These are phyloP conservation scores for Tympanuchus pallidicinctus DNA, from an alignment of 2,113 vertebrate genomes.

Conservation along the genomic window DNA sequence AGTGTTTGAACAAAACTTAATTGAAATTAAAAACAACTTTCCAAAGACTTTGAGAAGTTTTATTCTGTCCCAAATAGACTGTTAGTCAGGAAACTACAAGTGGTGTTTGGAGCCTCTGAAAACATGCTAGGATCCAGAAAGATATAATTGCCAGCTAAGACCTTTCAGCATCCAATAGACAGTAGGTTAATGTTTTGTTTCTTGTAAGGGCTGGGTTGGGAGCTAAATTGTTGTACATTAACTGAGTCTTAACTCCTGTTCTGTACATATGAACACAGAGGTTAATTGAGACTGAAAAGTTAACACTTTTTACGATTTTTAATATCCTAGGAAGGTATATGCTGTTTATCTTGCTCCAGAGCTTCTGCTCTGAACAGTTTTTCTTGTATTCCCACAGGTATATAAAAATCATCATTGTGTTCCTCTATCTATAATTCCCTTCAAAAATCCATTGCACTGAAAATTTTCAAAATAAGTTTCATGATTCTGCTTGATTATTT, in stretches of 20 bases:
- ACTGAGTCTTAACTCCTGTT: background rate
- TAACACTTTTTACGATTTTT: background rate
- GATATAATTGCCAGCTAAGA: background rate
- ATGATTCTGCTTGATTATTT: background rate
- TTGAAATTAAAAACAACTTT: background rate
- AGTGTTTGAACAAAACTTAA: background rate
- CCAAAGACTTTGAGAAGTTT: background rate
- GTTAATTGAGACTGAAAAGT: background rate
- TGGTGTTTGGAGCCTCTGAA: background rate
- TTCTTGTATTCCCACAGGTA: too few species aligned
- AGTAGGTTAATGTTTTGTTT: background rate
- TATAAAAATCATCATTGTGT: background rate
- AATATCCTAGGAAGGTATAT: background rate
- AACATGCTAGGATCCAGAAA: background rate
- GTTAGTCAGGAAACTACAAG: background rate
- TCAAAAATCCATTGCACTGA: background rate
- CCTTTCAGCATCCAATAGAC: background rate
- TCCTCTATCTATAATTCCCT: background rate
- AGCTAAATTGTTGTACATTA: background rate
- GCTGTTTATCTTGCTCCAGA: too few species aligned
- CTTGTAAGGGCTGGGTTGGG: background rate
- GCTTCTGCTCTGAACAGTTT: too few species aligned
- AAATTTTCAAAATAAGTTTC: background rate
- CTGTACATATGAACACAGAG: background rate
- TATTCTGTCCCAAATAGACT: background rate